Conservation (phyloP, 2,888 invertebrate species). For the Sarcophaga subvicina region DNA sequence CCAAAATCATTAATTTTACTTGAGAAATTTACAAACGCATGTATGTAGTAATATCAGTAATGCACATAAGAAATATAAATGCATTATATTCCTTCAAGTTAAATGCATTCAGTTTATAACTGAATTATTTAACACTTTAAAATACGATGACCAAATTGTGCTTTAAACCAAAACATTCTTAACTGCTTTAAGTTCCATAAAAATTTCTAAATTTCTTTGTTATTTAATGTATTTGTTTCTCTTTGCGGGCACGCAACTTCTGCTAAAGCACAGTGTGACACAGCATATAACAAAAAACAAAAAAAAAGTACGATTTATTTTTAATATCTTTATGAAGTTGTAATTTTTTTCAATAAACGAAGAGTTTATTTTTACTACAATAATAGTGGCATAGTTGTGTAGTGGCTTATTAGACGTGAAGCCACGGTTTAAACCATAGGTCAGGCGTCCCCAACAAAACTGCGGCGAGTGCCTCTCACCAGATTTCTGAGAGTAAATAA, state of each 20-base stretch:
- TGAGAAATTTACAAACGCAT: no score
- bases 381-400: no score
- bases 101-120: constrained; percentile 47
- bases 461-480: no score
- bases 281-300: background rate
- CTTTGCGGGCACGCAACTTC: constrained; percentile 51
- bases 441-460: no score
- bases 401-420: no score
- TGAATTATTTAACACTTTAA: constrained; percentile 35
- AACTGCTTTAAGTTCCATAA: constrained; percentile 52
- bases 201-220: constrained; percentile 36
- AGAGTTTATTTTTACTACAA: no score
- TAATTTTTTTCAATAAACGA: no score
- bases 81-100: background rate
- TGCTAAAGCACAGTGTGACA: constrained; percentile 40
- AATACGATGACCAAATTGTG: constrained; percentile 76
- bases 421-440: no score
- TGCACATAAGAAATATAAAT: background rate
- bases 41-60: no score
- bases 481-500: no score
- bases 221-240: constrained; percentile 32
- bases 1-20: no score
- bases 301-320: background rate
- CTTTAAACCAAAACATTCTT: constrained; percentile 74
- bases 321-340: no score